Evolutionary conservation across 2,797 vertebrate genomes (phyloP).

Genomic region (Clarias laeviceps): DNA sequence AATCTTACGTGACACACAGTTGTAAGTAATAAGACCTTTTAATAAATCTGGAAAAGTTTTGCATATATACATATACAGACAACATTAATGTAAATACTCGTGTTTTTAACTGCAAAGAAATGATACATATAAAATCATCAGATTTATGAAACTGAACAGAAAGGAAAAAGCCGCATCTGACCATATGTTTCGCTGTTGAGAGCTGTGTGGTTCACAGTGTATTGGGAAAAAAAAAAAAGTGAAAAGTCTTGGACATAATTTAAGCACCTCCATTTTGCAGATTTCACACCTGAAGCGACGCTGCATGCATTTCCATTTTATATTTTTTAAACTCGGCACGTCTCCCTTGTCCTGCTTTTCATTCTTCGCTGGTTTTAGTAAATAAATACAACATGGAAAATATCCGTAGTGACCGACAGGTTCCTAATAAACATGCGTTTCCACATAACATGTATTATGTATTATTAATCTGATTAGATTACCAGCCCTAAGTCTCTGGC

Average conservation of each 20-base stretch:
- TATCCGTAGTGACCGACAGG: neutral
- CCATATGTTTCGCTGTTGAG: neutral
- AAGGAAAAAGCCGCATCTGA: neutral
- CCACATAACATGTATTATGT: neutral
- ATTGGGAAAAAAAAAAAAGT: neutral
- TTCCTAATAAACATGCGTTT: neutral
- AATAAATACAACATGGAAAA: neutral
- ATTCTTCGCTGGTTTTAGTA: neutral
- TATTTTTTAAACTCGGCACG: neutral
- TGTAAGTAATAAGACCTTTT: no score
- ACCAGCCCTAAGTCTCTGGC: neutral
- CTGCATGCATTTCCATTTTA: neutral
- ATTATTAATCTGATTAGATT: neutral
- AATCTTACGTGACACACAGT: no score
- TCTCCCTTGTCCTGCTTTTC: neutral
- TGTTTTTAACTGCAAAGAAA: no score
- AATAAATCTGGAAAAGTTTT: no score
- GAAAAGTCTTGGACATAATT: neutral
- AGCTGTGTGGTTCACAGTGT: neutral
- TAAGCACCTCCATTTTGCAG: neutral
- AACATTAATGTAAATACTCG: no score
- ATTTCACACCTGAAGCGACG: neutral
- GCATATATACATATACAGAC: no score
- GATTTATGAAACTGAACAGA: neutral
- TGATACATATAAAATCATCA: no score